A percentile compares a stretch with the other conserved stretches of the same genome.
Evolutionary conservation across 1,140 invertebrate species (phyloP).

Genomic region (Drosophila subpulchrella): DNA sequence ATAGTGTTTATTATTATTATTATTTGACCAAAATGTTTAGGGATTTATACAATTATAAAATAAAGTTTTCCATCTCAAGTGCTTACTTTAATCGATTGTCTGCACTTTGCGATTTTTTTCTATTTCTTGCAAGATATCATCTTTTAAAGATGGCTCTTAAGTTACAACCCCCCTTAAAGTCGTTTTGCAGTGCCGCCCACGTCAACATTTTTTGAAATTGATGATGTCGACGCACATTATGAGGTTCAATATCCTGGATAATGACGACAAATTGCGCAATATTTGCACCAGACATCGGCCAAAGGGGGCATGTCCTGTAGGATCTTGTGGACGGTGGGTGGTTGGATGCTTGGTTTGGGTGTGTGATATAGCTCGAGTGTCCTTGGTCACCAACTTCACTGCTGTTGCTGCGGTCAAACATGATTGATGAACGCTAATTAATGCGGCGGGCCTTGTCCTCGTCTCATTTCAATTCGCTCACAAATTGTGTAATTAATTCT

Average conservation of each 20-base stretch:
- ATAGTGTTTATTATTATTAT: too few species aligned
- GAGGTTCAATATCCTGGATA: constrained; percentile 82
- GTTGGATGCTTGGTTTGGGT: constrained; percentile 8
- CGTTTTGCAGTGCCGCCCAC: constrained; percentile 25
- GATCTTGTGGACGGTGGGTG: constrained; percentile 4
- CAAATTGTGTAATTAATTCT: constrained; percentile 79
- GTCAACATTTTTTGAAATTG: constrained; percentile 73
- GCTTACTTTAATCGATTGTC: constrained; percentile 20
- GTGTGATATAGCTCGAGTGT: constrained; percentile 37
- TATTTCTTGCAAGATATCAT: constrained; percentile 19
- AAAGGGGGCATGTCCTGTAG: constrained; percentile 6
- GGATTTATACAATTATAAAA: too few species aligned
- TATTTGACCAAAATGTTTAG: too few species aligned
- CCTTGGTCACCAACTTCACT: constrained; percentile 36
- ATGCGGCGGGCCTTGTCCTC: constrained; percentile 48
- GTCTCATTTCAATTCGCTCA: constrained; percentile 25
- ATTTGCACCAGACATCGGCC: constrained; percentile 58
- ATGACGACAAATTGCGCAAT: constrained; percentile 83
- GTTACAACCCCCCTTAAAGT: not conserved
- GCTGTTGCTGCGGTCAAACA: constrained; percentile 68
- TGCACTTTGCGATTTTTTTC: not conserved
- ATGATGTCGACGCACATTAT: constrained; percentile 77
- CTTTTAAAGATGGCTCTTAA: constrained; percentile 12
- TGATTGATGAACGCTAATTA: constrained; percentile 83
- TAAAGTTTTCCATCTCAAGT: not conserved